A percentile compares a stretch with the other conserved stretches of the same genome.
Evolutionary conservation across 2,797 vertebrate species (phyloP).

Genomic region (Alectoris magna): DNA sequence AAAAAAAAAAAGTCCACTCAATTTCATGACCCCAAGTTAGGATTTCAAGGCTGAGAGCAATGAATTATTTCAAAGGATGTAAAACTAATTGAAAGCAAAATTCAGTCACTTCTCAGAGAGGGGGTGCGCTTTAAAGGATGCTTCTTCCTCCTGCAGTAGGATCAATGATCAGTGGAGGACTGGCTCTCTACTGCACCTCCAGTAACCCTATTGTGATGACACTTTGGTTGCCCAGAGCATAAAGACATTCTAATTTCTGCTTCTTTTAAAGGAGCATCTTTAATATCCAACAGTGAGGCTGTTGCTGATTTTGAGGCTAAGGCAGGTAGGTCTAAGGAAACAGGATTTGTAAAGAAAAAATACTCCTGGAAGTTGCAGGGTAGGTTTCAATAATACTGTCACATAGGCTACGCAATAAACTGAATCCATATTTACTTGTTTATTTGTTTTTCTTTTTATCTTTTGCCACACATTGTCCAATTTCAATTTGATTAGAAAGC

Average conservation of each 20-base stretch:
- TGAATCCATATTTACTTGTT: neutral
- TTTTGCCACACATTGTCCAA: neutral
- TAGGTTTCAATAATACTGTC: neutral
- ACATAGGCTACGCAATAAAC: neutral
- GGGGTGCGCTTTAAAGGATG: neutral
- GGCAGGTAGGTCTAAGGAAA: neutral
- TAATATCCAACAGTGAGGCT: neutral
- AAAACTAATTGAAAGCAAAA: neutral
- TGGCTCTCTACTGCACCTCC: neutral
- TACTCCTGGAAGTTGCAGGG: neutral
- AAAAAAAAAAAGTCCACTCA: neutral
- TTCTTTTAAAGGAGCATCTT: neutral
- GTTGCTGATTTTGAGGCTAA: neutral
- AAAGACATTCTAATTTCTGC: neutral
- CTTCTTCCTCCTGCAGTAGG: neutral
- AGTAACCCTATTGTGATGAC: neutral
- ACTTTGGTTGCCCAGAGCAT: neutral
- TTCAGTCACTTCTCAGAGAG: neutral
- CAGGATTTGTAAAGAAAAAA: neutral
- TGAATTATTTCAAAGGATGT: neutral
- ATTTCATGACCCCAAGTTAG: rapidly evolving
- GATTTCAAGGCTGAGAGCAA: neutral
- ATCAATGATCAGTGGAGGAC: neutral
- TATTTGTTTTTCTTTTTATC: neutral
- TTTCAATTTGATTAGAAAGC: neutral